phyloP scores from a whole-genome alignment of 2,113 vertebrate species.

The Lepus timidus region DNA sequence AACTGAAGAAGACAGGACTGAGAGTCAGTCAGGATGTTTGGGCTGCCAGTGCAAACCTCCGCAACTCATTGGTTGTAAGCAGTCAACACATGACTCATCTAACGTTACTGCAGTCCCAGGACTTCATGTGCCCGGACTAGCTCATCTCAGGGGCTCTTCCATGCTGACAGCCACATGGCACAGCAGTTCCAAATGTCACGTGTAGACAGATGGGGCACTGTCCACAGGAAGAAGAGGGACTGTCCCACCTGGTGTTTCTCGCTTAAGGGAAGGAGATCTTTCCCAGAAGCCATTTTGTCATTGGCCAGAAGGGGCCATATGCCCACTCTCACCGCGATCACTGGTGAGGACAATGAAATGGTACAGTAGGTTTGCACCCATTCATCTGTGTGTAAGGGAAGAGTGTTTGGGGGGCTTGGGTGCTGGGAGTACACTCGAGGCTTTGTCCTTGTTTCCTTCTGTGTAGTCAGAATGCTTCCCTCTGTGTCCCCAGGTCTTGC shows the following conservation, averaged over 20 bases:
- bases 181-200: not conserved
- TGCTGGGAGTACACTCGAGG: not conserved
- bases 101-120: not conserved
- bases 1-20: not conserved
- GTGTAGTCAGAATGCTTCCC: not conserved
- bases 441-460: not conserved
- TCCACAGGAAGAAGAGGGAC: not conserved
- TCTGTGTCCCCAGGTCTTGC: not conserved
- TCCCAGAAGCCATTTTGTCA: not conserved
- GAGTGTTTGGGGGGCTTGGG: not conserved
- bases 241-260: not conserved
- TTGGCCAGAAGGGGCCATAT: not conserved
- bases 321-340: not conserved
- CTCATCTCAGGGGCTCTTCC: not conserved
- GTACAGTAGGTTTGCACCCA: not conserved
- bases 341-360: not conserved
- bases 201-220: too few species aligned
- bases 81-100: not conserved
- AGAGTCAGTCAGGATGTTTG: not conserved
- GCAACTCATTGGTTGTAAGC: not conserved
- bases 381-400: not conserved
- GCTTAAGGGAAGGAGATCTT: not conserved
- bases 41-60: not conserved
- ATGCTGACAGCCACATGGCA: not conserved
- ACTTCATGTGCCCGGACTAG: not conserved